Evolutionary conservation across 2,113 vertebrate species (phyloP).

Genomic region (Connochaetes taurinus): DNA sequence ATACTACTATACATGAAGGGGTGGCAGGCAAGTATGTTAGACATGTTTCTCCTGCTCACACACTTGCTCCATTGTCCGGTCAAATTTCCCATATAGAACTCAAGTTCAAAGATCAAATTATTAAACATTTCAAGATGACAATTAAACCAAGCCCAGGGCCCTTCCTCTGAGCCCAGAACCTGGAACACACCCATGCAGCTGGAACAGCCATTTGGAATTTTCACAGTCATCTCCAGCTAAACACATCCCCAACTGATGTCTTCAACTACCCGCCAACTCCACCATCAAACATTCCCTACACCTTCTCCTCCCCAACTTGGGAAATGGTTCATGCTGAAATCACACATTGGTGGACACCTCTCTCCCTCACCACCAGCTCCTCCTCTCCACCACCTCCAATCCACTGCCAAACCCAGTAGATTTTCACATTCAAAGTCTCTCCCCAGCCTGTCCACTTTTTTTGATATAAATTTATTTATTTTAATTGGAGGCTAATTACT

Average conservation of each 20-base stretch:
- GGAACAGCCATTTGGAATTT: neutral
- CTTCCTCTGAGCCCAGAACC: neutral
- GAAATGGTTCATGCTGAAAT: neutral
- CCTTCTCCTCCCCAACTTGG: neutral
- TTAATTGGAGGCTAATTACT: too few species aligned
- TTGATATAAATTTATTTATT: too few species aligned
- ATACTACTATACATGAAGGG: neutral
- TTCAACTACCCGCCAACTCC: neutral
- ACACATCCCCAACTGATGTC: neutral
- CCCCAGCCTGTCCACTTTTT: neutral
- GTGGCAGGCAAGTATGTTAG: neutral
- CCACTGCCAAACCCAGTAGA: neutral
- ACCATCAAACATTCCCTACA: neutral
- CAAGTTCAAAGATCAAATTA: neutral
- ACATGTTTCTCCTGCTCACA: neutral
- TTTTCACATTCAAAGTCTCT: neutral
- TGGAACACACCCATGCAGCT: neutral
- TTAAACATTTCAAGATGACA: neutral
- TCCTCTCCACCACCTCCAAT: neutral
- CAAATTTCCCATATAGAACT: neutral
- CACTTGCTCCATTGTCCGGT: neutral
- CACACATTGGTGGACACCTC: neutral
- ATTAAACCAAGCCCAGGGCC: neutral
- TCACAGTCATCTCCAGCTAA: neutral
- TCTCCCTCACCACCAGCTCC: neutral